phyloP scores from a whole-genome alignment of 2,888 invertebrate genomes.

The Deilephila porcellus region DNA sequence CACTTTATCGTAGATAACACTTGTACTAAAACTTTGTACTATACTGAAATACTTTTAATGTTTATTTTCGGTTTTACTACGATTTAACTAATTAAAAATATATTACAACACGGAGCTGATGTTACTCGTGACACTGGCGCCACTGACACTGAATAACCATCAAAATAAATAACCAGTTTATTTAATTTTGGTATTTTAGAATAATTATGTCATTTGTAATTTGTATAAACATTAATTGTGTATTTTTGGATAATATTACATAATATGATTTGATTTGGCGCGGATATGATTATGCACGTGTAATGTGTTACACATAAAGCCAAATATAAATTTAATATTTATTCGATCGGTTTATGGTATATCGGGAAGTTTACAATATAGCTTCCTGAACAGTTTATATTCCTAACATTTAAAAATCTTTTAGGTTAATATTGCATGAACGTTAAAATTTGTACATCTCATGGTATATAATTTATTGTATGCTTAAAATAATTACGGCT shows the following conservation, averaged over 20 bases:
- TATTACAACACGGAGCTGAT: no score
- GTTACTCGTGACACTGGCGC: no score
- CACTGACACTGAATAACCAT: no score
- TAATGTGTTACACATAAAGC: slow-evolving; percentile 1
- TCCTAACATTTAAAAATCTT: neutral
- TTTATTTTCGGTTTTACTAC: no score
- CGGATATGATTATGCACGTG: neutral
- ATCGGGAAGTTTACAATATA: slow-evolving; percentile 11
- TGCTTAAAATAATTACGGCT: neutral
- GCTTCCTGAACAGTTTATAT: slow-evolving; percentile 6
- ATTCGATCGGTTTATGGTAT: slow-evolving; percentile 1
- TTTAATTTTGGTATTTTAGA: no score
- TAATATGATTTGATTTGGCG: neutral
- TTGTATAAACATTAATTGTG: neutral
- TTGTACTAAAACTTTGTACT: no score
- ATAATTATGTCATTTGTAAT: neutral
- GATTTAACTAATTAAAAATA: no score
- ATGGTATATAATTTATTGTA: neutral
- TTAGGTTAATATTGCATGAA: neutral
- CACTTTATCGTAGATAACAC: no score
- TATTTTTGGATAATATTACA: neutral
- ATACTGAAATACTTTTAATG: no score
- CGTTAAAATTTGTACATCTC: no score
- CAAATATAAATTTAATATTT: slow-evolving; percentile 9
- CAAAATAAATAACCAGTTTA: no score